phyloP scores from a whole-genome alignment of 1,140 invertebrate genomes.

The Scaptomyza graminum region DNA sequence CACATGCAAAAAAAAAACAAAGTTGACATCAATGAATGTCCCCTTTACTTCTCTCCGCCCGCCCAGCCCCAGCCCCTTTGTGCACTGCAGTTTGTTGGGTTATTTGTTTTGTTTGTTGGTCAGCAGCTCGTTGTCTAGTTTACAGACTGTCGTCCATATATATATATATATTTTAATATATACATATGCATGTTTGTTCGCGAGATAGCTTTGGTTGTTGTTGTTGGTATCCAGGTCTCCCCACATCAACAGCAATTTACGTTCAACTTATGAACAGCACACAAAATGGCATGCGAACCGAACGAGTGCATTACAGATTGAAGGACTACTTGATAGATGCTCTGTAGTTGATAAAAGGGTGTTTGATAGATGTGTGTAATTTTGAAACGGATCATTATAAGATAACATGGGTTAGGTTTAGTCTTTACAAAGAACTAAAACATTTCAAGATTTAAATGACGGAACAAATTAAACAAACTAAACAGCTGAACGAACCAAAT shows the following conservation, averaged over 20 bases:
- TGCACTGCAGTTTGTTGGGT: not conserved
- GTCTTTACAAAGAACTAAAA: no score
- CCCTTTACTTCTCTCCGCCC: conserved; percentile 7
- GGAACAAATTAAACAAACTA: no score
- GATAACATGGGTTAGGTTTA: no score
- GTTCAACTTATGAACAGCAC: conserved; percentile 60
- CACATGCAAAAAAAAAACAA: conserved; percentile 56
- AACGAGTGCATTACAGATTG: conserved; percentile 1
- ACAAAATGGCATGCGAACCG: conserved; percentile 12
- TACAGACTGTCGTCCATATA: conserved; percentile 2
- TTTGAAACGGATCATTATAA: not conserved
- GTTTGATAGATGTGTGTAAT: not conserved
- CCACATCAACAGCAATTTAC: conserved; percentile 63
- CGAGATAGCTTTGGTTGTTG: conserved; percentile 7
- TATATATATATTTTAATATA: not conserved
- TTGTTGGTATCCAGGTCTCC: conserved; percentile 45
- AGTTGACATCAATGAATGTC: conserved; percentile 78
- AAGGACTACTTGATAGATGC: conserved; percentile 7
- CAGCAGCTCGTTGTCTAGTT: conserved; percentile 22
- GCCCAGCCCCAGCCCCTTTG: not conserved
- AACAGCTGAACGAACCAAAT: no score
- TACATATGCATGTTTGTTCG: not conserved
- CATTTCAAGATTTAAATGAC: no score
- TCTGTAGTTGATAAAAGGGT: not conserved
- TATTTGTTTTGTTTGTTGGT: conserved; percentile 18